A percentile compares a stretch with the other conserved stretches of the same genome.
Conservation (phyloP, 2,113 vertebrate species). For the Pholis gunnellus region DNA sequence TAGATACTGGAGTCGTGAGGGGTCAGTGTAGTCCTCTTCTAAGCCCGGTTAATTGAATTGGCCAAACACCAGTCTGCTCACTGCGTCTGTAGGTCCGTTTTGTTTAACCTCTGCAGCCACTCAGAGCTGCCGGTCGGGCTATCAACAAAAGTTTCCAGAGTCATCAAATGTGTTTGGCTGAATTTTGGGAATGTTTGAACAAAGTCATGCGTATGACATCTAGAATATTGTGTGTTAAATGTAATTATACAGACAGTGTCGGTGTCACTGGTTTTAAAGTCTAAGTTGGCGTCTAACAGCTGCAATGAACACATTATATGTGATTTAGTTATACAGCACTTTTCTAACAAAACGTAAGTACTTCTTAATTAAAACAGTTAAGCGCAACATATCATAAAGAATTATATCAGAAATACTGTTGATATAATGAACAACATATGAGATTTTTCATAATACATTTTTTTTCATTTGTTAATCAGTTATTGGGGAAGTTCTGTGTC, state of each 20-base stretch:
- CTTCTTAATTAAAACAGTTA: no score
- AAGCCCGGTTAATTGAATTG: neutral
- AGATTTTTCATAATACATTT: no score
- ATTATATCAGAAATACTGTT: no score
- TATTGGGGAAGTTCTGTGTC: neutral
- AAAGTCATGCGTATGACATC: neutral
- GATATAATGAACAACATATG: no score
- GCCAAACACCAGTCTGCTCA: neutral
- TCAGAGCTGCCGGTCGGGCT: no score
- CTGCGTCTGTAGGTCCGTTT: neutral
- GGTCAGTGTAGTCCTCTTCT: neutral
- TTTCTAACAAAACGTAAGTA: no score
- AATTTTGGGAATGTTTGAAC: neutral
- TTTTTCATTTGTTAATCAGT: neutral
- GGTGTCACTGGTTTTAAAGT: neutral
- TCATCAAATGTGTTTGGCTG: neutral
- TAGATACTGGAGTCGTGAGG: neutral
- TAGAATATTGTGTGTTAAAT: neutral
- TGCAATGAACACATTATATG: no score
- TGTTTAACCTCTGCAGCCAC: slow-evolving; percentile 2
- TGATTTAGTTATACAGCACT: no score
- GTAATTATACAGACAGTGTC: neutral
- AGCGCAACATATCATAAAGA: no score
- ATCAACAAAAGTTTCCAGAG: neutral
- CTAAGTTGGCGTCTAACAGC: neutral